Conservation (phyloP, 53 echinoderm and acorn worm species). For the Echinarachnius parma region DNA sequence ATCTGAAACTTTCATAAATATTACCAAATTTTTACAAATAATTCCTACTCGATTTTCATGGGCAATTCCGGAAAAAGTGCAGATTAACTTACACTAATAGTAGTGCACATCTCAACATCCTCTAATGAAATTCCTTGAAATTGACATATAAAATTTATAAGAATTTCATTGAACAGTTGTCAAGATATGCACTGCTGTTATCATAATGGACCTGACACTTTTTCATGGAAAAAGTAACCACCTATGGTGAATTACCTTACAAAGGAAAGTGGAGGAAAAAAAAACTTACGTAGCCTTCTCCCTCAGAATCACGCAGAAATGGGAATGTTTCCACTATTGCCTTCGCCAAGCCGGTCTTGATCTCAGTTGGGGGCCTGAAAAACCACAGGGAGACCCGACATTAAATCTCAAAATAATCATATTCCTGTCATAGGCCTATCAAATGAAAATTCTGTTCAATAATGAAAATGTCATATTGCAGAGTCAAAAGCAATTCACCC, state of each 20-base stretch:
- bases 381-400: constrained; percentile 27
- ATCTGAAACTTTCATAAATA: constrained; percentile 21
- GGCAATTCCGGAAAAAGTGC: constrained; percentile 14
- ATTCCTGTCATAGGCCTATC: constrained; percentile 10
- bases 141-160: constrained; percentile 9
- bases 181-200: constrained; percentile 14
- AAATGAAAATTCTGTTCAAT: constrained; percentile 37
- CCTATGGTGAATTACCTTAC: constrained; percentile 34
- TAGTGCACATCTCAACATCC: constrained; percentile 11
- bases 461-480: constrained; percentile 33
- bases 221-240: constrained; percentile 20
- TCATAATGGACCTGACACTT: constrained; percentile 14
- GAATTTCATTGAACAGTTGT: constrained; percentile 10
- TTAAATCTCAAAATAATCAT: constrained; percentile 39
- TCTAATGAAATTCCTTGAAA: constrained; percentile 14
- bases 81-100: constrained; percentile 12
- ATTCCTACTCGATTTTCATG: constrained; percentile 18
- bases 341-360: constrained; percentile 46
- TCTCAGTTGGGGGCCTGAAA: constrained; percentile 41
- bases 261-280: constrained; percentile 36
- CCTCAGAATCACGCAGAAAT: constrained; percentile 49
- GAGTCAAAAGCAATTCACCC: constrained; percentile 30
- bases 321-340: constrained; percentile 45
- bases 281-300: constrained; percentile 48
- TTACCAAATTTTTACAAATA: constrained; percentile 17